Conservation (phyloP, 2,888 invertebrate genomes). For the Synergus laeviventris region DNA sequence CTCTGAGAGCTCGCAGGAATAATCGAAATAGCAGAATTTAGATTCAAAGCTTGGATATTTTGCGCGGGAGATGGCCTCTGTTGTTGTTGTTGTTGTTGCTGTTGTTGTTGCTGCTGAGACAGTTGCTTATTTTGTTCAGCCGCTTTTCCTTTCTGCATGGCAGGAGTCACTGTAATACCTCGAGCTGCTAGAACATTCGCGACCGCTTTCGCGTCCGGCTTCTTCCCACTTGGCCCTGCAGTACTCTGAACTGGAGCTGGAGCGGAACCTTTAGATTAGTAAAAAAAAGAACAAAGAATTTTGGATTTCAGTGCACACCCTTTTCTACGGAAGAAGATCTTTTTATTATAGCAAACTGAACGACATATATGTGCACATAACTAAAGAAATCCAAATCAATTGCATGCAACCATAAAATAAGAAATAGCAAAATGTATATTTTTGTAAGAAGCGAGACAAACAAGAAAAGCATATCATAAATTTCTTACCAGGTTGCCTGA, state of each 20-base stretch:
- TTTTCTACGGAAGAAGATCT: slow-evolving; percentile 12
- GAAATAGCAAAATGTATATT: not conserved
- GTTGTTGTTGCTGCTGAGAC: slow-evolving; percentile 61
- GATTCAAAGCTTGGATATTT: slow-evolving; percentile 76
- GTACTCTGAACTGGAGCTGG: slow-evolving; percentile 71
- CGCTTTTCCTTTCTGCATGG: slow-evolving; percentile 77
- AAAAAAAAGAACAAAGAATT: slow-evolving; percentile 50
- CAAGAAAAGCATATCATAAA: not conserved
- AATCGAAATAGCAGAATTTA: slow-evolving; percentile 81
- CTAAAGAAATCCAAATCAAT: slow-evolving; percentile 25
- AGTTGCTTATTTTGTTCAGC: slow-evolving; percentile 59
- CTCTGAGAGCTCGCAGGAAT: slow-evolving; percentile 77
- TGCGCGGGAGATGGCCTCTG: slow-evolving; percentile 74
- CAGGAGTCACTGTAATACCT: slow-evolving; percentile 86
- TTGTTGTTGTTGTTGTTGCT: slow-evolving; percentile 54
- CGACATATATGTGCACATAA: slow-evolving; percentile 39
- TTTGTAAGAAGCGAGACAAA: not conserved
- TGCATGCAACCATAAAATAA: slow-evolving; percentile 12
- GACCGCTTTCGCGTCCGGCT: slow-evolving; percentile 85
- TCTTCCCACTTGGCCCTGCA: slow-evolving; percentile 74
- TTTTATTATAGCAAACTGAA: slow-evolving; percentile 20
- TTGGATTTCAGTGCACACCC: slow-evolving; percentile 20
- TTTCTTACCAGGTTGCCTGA: slow-evolving; percentile 74
- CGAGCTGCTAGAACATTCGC: slow-evolving; percentile 86
- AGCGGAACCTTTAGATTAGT: slow-evolving; percentile 72